phyloP scores from a whole-genome alignment of 92 coral and sea anemone species.

The Porites lobata region DNA sequence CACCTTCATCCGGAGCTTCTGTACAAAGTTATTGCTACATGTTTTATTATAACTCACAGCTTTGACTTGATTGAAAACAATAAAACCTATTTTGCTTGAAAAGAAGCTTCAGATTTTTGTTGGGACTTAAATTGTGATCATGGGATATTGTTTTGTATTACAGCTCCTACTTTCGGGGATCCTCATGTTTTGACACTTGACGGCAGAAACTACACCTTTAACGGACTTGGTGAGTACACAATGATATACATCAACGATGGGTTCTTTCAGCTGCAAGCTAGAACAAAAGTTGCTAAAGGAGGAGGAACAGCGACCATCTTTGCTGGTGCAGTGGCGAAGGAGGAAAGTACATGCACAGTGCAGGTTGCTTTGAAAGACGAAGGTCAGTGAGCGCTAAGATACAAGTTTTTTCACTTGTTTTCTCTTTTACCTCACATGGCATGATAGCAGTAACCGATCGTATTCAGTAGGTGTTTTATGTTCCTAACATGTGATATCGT shows the following conservation, averaged over 20 bases:
- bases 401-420: background rate
- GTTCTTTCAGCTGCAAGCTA: slow-evolving; percentile 67
- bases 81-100: too few species aligned
- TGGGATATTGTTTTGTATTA: background rate
- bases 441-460: too few species aligned
- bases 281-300: slow-evolving; percentile 70
- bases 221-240: slow-evolving; percentile 73
- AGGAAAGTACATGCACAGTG: slow-evolving; percentile 43
- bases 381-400: slow-evolving; percentile 28
- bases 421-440: background rate
- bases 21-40: too few species aligned
- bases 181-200: slow-evolving; percentile 76
- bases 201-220: slow-evolving; percentile 66
- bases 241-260: slow-evolving; percentile 59
- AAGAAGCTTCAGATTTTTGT: too few species aligned
- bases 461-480: too few species aligned
- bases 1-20: too few species aligned
- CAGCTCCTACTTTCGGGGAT: slow-evolving; percentile 73
- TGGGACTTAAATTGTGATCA: too few species aligned
- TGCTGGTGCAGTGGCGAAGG: slow-evolving; percentile 66
- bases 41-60: too few species aligned
- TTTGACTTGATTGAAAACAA: too few species aligned
- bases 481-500: too few species aligned
- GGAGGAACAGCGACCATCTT: slow-evolving; percentile 75
- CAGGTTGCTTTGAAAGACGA: slow-evolving; percentile 45